These are phyloP conservation scores for Zelleria hepariella DNA, from an alignment of 2,888 invertebrate species.

Conservation along the genomic window DNA sequence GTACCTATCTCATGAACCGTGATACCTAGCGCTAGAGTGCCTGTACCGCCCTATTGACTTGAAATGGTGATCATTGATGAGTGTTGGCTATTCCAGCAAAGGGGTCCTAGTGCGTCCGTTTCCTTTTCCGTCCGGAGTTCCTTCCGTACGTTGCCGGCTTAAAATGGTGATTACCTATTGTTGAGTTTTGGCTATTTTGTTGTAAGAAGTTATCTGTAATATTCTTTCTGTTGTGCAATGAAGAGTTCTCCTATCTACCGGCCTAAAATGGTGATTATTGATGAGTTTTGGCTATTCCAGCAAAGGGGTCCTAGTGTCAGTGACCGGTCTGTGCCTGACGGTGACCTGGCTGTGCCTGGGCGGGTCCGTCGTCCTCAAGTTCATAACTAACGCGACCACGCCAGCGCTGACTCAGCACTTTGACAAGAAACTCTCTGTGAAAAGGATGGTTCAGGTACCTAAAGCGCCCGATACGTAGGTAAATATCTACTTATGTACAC, in stretches of 20 bases:
- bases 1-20: too few species aligned
- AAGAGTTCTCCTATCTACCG: too few species aligned
- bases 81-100: constrained; percentile 18
- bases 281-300: neutral
- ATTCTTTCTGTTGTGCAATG: too few species aligned
- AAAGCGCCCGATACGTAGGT: too few species aligned
- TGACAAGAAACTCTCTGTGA: constrained; percentile 73
- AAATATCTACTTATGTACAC: too few species aligned
- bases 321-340: constrained; percentile 70
- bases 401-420: constrained; percentile 72
- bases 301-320: constrained; percentile 63
- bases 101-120: constrained; percentile 66
- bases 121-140: too few species aligned
- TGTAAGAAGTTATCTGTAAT: too few species aligned
- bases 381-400: constrained; percentile 75
- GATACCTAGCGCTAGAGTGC: too few species aligned
- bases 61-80: neutral
- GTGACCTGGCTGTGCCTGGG: constrained; percentile 66
- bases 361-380: constrained; percentile 48
- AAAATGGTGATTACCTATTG: too few species aligned
- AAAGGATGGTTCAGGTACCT: constrained; percentile 75
- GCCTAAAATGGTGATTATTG: neutral
- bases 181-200: too few species aligned
- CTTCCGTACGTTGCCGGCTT: too few species aligned
- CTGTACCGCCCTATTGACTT: too few species aligned